Conservation (phyloP, 2,113 vertebrate species). For the Callocephalon fimbriatum region DNA sequence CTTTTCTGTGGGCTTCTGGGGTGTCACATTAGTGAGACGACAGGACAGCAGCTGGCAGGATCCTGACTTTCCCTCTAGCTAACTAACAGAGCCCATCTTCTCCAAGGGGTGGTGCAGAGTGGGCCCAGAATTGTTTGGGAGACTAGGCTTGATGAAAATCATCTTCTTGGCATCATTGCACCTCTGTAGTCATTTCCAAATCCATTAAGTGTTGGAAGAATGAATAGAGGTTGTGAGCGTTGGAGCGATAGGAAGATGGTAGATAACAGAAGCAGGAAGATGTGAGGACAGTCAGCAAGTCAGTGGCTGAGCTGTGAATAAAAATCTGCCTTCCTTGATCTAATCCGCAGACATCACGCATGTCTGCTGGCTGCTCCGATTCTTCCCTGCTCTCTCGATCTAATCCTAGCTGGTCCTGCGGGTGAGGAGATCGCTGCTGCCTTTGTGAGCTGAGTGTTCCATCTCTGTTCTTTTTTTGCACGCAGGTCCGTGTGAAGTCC, state of each 20-base stretch:
- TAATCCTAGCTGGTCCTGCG: fast-evolving
- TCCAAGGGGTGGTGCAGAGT: not conserved
- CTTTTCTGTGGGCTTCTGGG: not conserved
- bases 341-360: not conserved
- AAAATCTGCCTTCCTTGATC: not conserved
- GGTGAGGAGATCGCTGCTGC: fast-evolving
- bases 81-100: not conserved
- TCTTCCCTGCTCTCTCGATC: not conserved
- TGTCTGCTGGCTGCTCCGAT: not conserved
- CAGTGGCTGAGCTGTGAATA: not conserved
- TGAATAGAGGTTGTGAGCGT: fast-evolving
- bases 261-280: not conserved
- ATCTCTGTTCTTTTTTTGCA: not conserved
- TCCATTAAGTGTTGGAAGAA: not conserved
- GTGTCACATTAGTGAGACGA: not conserved
- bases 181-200: not conserved
- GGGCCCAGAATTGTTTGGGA: not conserved
- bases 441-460: not conserved
- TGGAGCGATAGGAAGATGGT: not conserved
- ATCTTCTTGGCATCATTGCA: not conserved
- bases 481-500: slow-evolving; percentile 38
- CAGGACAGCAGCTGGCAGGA: not conserved
- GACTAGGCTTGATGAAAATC: not conserved
- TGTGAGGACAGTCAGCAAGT: not conserved
- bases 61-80: not conserved